Evolutionary conservation across 1,140 invertebrate genomes (phyloP), one percentile per base, ranked within the genome.

Genomic region (Drosophila ambigua): DNA sequence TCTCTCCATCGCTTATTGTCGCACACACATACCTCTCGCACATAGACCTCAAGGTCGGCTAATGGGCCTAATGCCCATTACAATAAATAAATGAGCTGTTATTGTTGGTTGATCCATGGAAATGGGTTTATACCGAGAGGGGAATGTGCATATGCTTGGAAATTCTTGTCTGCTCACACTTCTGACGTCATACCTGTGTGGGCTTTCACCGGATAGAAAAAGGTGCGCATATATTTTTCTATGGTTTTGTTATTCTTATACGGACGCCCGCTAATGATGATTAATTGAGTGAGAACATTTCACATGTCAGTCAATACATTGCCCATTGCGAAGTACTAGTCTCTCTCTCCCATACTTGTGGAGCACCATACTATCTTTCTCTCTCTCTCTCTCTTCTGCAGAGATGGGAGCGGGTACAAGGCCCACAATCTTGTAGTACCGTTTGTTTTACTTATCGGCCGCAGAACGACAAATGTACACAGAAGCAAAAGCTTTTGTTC

Each of bases 401-500:
- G 26, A 28, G 26, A 2, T 54, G 48, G 46, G 39, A 28, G 26
- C 26, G 26, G 26, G 26, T 28, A 28, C 50, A 58, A 23, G 43
- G 39, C 41, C 35, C 69, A 35, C 55, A 62, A 71, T 82, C 79
- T 80, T 52, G 24, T 62, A 63, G 46, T 61, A 72, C 43, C 66
- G 82, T 81, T 85, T 81, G 58, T 66, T 81, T 78, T 72, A 72
- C 72, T 81, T 85, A 81, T 85, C 82, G 66, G 61, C 13, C 51
- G 31, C 26, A 57, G 67, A 68, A 65, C 35, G 69, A 43, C 58
- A 50, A 65, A 73, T 83, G 63, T 76, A 79, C 61, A 66, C 64
- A 65, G 45, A 60, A 80, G 62, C 73, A 77, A 63, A 50, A 43
- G 44, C 43, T 39, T 49, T 52, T 35, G 46, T 43, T 58, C 39